Conservation (phyloP, 2,113 vertebrate genomes). For the Ochotona curzoniae region DNA sequence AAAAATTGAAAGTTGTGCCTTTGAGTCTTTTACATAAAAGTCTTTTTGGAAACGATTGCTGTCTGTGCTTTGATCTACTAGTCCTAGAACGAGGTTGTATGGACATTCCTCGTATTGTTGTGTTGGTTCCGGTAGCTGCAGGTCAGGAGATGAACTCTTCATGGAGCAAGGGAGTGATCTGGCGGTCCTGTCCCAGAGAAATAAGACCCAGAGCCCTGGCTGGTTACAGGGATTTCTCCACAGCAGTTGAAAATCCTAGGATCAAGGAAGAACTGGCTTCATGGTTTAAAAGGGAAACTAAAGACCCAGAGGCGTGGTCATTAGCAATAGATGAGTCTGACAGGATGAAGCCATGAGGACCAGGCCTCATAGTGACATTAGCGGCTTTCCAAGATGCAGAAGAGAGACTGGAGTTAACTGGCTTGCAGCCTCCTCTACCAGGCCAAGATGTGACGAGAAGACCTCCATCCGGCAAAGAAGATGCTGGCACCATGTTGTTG, state of each 20-base stretch:
- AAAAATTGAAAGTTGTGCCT: background rate
- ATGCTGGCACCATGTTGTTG: no score
- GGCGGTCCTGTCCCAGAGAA: background rate
- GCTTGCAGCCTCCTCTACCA: no score
- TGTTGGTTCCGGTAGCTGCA: accelerated
- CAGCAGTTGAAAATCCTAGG: background rate
- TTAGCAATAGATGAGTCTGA: no score
- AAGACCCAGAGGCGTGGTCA: background rate
- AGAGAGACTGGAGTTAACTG: no score
- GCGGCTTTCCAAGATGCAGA: no score
- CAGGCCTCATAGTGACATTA: no score
- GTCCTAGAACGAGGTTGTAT: background rate
- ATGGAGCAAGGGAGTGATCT: background rate
- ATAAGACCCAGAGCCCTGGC: background rate
- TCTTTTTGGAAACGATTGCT: background rate
- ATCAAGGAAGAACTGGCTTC: no score
- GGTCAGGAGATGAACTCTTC: background rate
- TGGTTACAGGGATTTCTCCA: background rate
- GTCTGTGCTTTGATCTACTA: background rate
- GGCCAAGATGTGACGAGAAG: no score
- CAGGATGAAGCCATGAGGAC: no score
- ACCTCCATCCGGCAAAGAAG: no score
- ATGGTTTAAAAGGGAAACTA: background rate
- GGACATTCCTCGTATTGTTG: background rate
- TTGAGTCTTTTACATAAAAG: background rate